A percentile compares a stretch with the other conserved stretches of the same genome.
phyloP scores from a whole-genome alignment of 2,888 invertebrate genomes.

The Hirtodrosophila trivittata region DNA sequence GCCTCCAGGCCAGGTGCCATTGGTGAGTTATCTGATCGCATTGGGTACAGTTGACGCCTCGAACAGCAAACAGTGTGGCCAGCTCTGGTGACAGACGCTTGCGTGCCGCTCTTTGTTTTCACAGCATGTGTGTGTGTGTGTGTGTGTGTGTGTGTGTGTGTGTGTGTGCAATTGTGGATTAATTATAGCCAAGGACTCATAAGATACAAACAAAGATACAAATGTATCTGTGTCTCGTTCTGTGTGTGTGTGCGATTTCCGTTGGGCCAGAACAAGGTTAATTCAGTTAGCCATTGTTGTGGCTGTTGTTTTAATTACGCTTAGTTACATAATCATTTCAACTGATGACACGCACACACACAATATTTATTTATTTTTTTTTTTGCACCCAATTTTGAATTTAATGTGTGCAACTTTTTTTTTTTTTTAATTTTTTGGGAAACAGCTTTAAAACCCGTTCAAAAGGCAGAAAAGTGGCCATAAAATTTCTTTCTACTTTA shows the following conservation, averaged over 20 bases:
- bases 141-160: slow-evolving; percentile 25
- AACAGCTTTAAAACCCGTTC: slow-evolving; percentile 38
- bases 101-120: slow-evolving; percentile 47
- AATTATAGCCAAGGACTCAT: slow-evolving; percentile 76
- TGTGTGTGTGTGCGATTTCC: slow-evolving; percentile 64
- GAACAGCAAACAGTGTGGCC: slow-evolving; percentile 9
- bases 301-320: slow-evolving; percentile 62
- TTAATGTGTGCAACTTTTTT: neutral
- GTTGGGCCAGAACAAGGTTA: slow-evolving; percentile 74
- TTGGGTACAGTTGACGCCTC: slow-evolving; percentile 54
- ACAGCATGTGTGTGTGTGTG: slow-evolving; percentile 12
- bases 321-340: slow-evolving; percentile 64
- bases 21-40: slow-evolving; percentile 65
- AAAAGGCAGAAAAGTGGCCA: slow-evolving; percentile 16
- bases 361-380: slow-evolving; percentile 33
- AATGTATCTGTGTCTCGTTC: slow-evolving; percentile 47
- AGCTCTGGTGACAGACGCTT: slow-evolving; percentile 41
- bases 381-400: slow-evolving; percentile 22
- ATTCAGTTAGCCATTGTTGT: slow-evolving; percentile 71
- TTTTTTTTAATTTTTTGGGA: slow-evolving; percentile 5
- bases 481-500: slow-evolving; percentile 38
- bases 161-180: slow-evolving; percentile 73
- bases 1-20: slow-evolving; percentile 56
- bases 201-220: slow-evolving; percentile 75
- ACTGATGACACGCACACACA: slow-evolving; percentile 59